Conservation (phyloP, 2,797 vertebrate genomes). For the Crax fasciolata region DNA sequence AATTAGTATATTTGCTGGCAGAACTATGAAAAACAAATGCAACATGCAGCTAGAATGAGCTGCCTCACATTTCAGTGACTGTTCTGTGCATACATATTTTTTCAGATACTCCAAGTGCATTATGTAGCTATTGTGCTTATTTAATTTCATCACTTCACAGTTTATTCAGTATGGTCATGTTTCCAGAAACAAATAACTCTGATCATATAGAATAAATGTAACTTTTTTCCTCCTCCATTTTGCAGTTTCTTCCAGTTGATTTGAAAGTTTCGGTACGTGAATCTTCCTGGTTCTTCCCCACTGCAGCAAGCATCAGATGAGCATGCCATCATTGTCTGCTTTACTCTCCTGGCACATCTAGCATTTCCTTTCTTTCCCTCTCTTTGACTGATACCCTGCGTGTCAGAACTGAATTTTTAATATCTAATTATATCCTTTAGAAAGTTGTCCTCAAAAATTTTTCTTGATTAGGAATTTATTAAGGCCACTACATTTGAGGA, state of each 20-base stretch:
- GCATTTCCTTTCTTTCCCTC: not conserved
- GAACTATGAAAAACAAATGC: not conserved
- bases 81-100: not conserved
- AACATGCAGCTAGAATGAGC: not conserved
- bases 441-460: not conserved
- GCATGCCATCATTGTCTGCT: not conserved
- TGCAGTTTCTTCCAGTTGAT: not conserved
- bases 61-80: not conserved
- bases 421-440: not conserved
- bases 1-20: not conserved
- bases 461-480: not conserved
- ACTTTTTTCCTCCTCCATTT: not conserved
- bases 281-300: not conserved
- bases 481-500: not conserved
- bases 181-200: not conserved
- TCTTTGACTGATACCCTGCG: not conserved
- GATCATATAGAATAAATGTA: not conserved
- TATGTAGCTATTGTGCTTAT: not conserved
- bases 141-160: conserved; percentile 1
- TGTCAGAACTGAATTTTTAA: not conserved
- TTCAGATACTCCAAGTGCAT: not conserved
- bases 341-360: not conserved
- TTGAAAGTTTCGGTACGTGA: not conserved
- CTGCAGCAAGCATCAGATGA: not conserved
- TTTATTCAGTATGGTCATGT: not conserved